Evolutionary conservation across 53 echinoderm and acorn worm genomes (phyloP), one percentile per base, ranked within the genome.

Genomic region (Antedon mediterranea): DNA sequence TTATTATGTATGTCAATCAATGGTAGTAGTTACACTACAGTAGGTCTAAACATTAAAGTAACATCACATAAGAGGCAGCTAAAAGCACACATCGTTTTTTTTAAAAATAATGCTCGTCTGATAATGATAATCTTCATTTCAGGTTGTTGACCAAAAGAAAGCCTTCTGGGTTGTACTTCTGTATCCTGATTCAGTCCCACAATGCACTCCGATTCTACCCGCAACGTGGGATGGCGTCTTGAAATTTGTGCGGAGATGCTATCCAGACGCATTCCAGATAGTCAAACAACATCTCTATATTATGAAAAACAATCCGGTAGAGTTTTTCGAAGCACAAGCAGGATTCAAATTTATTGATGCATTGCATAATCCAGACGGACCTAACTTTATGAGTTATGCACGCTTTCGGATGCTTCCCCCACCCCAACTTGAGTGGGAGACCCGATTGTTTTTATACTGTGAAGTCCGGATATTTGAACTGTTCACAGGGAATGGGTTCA

Each of bases 191-290:
- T 57, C 57, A 57, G 3, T 57, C 2, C 57, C 57, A 11, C 57
- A 57, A 18, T 57, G 15, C 23, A 57, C 72, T 34, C 34, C 57
- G 29, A 85, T 92, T 15, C 33, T 92, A 31, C 85, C 90, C 43
- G 98, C 98, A 1, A 98, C 98, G 0, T 98, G 98, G 98, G 85
- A 88, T 34, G 98, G 98, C 31, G 42, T 98, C n/a, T 28, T 82
- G 74, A 41, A 82, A 27, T 90, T 88, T 71, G 73, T 98, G 15
- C 27, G 32, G 5, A 73, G 15, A 8, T 98, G 73, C 78, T 98
- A 98, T 71, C 98, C 98, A 3, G 81, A 82, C 26, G 90, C 88
- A 31, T 71, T 78, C 0, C 76, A 88, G 6, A 74, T 85, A 31
- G 75, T 98, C 31, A 77, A 72, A 8, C 31, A 76, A 29, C 98